These are phyloP conservation scores for Heliconius eleuchia DNA, from an alignment of 1,140 invertebrate genomes.

Conservation along the genomic window DNA sequence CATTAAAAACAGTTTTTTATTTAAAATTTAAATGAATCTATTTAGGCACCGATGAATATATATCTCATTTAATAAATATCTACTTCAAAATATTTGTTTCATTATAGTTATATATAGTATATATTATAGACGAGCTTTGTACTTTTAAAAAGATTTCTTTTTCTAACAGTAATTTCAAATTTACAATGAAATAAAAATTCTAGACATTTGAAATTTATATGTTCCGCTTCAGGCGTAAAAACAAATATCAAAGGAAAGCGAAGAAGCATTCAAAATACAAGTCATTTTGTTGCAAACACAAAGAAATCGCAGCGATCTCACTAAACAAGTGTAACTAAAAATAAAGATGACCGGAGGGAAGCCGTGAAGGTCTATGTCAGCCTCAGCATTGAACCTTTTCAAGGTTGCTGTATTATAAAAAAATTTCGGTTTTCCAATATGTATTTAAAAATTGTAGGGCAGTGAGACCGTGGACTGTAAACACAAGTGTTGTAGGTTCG, in stretches of 20 bases:
- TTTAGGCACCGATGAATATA: no score
- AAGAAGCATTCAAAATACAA: constrained; percentile 18
- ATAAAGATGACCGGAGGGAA: constrained; percentile 39
- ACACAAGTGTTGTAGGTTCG: no score
- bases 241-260: constrained; percentile 15
- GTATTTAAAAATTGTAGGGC: not conserved
- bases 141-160: no score
- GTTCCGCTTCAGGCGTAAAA: not conserved
- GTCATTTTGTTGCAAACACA: constrained; percentile 39
- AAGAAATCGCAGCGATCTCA: constrained; percentile 43
- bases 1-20: no score
- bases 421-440: not conserved
- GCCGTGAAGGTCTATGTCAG: constrained; percentile 16
- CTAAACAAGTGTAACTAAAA: constrained; percentile 45
- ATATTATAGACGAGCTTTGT: no score
- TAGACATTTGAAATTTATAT: not conserved
- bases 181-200: not conserved
- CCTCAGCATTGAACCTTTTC: constrained; percentile 26
- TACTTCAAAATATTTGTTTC: no score
- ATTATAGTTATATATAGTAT: no score
- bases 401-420: constrained; percentile 6
- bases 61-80: no score
- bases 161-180: not conserved
- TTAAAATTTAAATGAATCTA: no score
- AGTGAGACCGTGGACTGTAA: not conserved